These are phyloP conservation scores for Colossoma macropomum DNA, from an alignment of 2,113 vertebrate species.

Conservation along the genomic window DNA sequence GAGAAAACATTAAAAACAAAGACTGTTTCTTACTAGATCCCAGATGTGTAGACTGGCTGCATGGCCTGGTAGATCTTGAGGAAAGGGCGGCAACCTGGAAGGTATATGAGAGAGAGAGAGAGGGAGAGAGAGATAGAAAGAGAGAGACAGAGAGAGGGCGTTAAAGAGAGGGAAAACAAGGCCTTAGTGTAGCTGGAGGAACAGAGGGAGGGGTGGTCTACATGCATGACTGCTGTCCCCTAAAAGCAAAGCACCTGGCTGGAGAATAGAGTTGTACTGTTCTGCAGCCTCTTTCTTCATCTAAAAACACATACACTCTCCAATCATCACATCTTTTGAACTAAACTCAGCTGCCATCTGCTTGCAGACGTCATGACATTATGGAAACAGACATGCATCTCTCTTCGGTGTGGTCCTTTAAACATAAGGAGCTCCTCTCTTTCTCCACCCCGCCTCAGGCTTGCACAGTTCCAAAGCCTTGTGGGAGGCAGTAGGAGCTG, in stretches of 20 bases:
- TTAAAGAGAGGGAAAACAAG: slow-evolving; percentile 37
- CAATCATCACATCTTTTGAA: slow-evolving; percentile 9
- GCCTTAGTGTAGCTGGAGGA: slow-evolving; percentile 27
- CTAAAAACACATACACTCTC: neutral
- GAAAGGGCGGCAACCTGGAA: slow-evolving; percentile 94
- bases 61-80: slow-evolving; percentile 99
- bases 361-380: slow-evolving; percentile 5
- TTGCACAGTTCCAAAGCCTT: neutral
- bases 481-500: too few species aligned
- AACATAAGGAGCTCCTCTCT: neutral
- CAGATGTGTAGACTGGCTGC: slow-evolving; percentile 98
- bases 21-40: slow-evolving; percentile 90
- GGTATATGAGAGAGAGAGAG: slow-evolving; percentile 45
- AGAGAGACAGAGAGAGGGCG: neutral
- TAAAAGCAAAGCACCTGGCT: slow-evolving; percentile 11
- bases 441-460: neutral
- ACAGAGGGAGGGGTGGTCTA: neutral
- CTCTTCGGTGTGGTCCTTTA: slow-evolving; percentile 23
- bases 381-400: neutral
- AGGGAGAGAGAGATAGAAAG: slow-evolving; percentile 31
- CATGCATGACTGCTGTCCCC: slow-evolving; percentile 7
- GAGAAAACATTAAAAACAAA: slow-evolving; percentile 38
- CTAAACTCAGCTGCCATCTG: neutral
- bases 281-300: neutral
- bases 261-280: neutral